phyloP scores from a whole-genome alignment of 2,888 invertebrate genomes.

The Drosophila subsilvestris region DNA sequence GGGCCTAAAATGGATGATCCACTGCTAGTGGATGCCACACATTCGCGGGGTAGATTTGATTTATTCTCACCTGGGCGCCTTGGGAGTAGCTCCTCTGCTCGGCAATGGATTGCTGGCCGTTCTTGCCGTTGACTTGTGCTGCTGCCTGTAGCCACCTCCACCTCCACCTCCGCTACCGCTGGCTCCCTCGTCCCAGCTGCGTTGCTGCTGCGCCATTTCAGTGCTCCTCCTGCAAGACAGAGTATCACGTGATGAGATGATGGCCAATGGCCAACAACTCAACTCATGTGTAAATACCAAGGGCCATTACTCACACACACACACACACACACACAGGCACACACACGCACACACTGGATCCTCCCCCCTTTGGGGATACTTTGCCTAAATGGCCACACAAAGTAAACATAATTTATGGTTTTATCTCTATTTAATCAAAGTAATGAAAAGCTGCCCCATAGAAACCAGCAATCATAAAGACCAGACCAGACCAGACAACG shows the following conservation, averaged over 20 bases:
- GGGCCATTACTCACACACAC: constrained; percentile 63
- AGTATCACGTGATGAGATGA: constrained; percentile 14
- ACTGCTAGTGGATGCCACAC: too few relatives aligned
- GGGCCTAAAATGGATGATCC: constrained; percentile 32
- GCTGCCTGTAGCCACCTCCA: constrained; percentile 39
- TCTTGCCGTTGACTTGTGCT: constrained; percentile 68
- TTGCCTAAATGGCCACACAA: constrained; percentile 52
- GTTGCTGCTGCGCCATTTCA: constrained; percentile 73
- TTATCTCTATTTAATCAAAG: constrained; percentile 78
- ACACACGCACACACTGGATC: constrained; percentile 15
- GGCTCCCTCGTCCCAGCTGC: constrained; percentile 73
- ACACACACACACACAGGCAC: constrained; percentile 10
- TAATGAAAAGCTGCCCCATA: constrained; percentile 60
- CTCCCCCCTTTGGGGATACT: constrained; percentile 14
- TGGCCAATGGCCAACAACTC: constrained; percentile 47
- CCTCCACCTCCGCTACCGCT: constrained; percentile 41
- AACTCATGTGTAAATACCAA: constrained; percentile 74
- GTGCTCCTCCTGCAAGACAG: constrained; percentile 13
- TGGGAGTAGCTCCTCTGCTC: constrained; percentile 80
- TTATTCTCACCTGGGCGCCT: constrained; percentile 80
- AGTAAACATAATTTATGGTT: constrained; percentile 79
- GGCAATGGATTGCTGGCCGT: constrained; percentile 78
- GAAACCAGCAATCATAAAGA: constrained; percentile 36
- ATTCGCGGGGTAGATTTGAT: too few relatives aligned
- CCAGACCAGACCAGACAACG: too few relatives aligned